A percentile compares a stretch with the other conserved stretches of the same genome.
Evolutionary conservation across 2,888 invertebrate species (phyloP).

Genomic region (Crematogaster levior): DNA sequence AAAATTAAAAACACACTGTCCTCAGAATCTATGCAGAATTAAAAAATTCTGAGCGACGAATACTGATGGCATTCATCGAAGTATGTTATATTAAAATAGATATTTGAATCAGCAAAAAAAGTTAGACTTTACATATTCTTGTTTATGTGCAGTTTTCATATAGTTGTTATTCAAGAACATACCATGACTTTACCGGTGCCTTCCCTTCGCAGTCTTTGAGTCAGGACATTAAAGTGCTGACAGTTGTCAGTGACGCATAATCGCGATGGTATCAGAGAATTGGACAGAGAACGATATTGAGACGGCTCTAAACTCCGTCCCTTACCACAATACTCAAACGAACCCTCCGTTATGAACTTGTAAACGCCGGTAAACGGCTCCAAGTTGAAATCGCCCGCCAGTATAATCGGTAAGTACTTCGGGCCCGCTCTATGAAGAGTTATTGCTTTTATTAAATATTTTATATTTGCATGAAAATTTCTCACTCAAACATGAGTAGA

Average conservation of each 20-base stretch:
- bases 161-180: constrained; percentile 19
- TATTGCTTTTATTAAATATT: neutral
- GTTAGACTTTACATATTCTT: neutral
- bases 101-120: neutral
- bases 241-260: constrained; percentile 87
- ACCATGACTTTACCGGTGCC: constrained; percentile 73
- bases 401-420: constrained; percentile 91
- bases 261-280: constrained; percentile 82
- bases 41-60: neutral
- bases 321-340: constrained; percentile 86
- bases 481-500: neutral
- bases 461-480: neutral
- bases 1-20: neutral
- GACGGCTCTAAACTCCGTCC: constrained; percentile 83
- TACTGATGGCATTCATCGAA: too few relatives aligned
- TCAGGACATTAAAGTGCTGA: constrained; percentile 87
- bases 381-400: constrained; percentile 98
- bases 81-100: neutral
- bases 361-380: constrained; percentile 91
- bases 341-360: constrained; percentile 89
- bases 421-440: constrained; percentile 77
- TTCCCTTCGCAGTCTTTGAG: constrained; percentile 85
- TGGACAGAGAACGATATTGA: constrained; percentile 70
- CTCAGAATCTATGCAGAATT: neutral
- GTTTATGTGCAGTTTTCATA: neutral